These are phyloP conservation scores for Conomelus anceps DNA, from an alignment of 2,888 invertebrate species.

Conservation along the genomic window DNA sequence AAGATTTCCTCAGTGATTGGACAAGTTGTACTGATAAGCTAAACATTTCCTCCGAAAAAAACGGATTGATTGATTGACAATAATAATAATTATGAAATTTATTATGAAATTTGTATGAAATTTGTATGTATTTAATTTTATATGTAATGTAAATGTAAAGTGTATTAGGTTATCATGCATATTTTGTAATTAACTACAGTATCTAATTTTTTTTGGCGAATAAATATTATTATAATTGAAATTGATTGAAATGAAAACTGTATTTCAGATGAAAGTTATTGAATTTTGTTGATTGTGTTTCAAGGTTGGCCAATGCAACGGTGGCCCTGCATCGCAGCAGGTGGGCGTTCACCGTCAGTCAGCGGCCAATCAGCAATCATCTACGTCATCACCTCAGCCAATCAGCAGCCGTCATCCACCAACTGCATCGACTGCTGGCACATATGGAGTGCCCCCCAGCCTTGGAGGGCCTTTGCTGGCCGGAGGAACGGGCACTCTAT, in stretches of 20 bases:
- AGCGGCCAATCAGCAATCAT: conserved; percentile 14
- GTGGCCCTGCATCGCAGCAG: conserved; percentile 46
- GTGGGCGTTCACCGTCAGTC: conserved; percentile 51
- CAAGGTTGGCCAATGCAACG: conserved; percentile 43
- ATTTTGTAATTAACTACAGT: no score
- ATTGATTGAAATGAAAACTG: no score
- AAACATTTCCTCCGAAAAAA: no score
- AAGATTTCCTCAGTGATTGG: no score
- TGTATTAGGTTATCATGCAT: no score
- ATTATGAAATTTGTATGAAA: no score
- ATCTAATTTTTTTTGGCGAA: neutral
- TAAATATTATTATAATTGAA: neutral
- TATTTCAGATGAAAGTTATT: neutral
- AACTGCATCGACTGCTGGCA: neutral
- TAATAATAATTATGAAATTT: no score
- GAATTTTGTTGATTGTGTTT: conserved; percentile 40
- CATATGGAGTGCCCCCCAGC: neutral
- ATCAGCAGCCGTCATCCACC: neutral
- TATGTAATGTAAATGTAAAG: no score
- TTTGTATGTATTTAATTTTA: no score
- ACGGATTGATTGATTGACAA: no score
- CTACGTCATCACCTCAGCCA: conserved; percentile 41
- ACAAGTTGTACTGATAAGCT: no score
- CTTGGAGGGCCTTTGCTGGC: neutral
- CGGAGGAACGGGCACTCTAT: neutral